phyloP scores from a whole-genome alignment of 2,113 vertebrate genomes.

The Xiphorhynchus elegans region DNA sequence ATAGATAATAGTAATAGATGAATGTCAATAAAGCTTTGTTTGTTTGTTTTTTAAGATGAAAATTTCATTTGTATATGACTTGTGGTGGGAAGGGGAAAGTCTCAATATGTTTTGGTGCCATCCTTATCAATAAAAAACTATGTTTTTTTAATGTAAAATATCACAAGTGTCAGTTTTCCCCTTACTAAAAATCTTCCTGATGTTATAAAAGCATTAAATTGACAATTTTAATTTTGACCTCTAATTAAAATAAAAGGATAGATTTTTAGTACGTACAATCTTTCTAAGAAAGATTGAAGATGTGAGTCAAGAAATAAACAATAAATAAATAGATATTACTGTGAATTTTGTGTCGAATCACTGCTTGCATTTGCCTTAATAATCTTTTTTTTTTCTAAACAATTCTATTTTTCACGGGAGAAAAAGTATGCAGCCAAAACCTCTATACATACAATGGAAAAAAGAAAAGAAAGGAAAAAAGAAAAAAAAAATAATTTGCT shows the following conservation, averaged over 20 bases:
- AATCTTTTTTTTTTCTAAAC: neutral
- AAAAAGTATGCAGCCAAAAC: neutral
- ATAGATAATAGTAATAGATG: neutral
- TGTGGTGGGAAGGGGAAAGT: rapidly evolving
- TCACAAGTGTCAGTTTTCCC: neutral
- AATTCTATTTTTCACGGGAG: neutral
- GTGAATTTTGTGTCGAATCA: neutral
- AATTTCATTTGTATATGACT: neutral
- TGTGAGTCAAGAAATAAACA: neutral
- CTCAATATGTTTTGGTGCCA: neutral
- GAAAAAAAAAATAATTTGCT: neutral
- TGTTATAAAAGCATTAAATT: neutral
- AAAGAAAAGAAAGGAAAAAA: neutral
- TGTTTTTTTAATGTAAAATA: neutral
- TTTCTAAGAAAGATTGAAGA: neutral
- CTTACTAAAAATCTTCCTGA: neutral
- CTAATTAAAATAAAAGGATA: neutral
- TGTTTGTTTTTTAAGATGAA: neutral
- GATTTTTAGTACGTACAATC: neutral
- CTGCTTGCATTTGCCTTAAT: neutral
- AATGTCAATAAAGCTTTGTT: neutral
- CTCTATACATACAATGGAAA: neutral
- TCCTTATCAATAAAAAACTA: neutral
- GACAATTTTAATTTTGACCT: neutral
- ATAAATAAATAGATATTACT: neutral